A percentile compares a stretch with the other conserved stretches of the same genome.
These are phyloP conservation scores for Ochlodes sylvanus DNA, from an alignment of 2,888 invertebrate species.

Conservation along the genomic window DNA sequence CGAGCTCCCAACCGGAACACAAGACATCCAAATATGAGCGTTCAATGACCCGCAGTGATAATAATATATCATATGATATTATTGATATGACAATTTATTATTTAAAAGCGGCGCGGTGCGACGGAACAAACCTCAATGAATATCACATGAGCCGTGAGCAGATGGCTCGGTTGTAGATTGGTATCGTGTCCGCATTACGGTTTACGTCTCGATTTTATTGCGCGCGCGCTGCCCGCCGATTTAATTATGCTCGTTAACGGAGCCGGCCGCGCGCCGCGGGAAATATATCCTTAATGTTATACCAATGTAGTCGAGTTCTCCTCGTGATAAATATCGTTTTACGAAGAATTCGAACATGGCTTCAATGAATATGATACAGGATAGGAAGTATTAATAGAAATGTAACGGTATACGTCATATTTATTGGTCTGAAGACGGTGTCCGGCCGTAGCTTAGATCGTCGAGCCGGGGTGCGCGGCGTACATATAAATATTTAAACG, in stretches of 20 bases:
- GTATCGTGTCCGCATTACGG: slow-evolving; percentile 9
- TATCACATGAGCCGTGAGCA: background rate
- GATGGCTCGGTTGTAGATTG: background rate
- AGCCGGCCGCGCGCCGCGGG: background rate
- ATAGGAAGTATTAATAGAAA: slow-evolving; percentile 20
- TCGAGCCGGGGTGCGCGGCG: background rate
- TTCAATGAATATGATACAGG: slow-evolving; percentile 11
- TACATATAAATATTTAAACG: no score
- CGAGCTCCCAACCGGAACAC: no score
- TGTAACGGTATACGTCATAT: slow-evolving; percentile 2
- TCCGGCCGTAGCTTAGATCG: no score
- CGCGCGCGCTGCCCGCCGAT: slow-evolving; percentile 32
- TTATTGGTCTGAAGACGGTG: background rate
- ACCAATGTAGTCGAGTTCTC: background rate
- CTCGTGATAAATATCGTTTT: background rate
- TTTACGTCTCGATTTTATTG: slow-evolving; percentile 31
- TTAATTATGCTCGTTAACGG: slow-evolving; percentile 32
- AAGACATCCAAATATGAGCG: no score
- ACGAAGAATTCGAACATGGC: slow-evolving; percentile 6
- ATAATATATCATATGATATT: no score
- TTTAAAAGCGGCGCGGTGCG: background rate
- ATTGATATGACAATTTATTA: background rate
- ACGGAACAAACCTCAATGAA: background rate
- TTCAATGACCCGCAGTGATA: no score
- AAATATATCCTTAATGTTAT: background rate